A percentile compares a stretch with the other conserved stretches of the same genome.
These are phyloP conservation scores for Hypsibius dujardini DNA, from an alignment of 1,140 invertebrate genomes.

Conservation along the genomic window DNA sequence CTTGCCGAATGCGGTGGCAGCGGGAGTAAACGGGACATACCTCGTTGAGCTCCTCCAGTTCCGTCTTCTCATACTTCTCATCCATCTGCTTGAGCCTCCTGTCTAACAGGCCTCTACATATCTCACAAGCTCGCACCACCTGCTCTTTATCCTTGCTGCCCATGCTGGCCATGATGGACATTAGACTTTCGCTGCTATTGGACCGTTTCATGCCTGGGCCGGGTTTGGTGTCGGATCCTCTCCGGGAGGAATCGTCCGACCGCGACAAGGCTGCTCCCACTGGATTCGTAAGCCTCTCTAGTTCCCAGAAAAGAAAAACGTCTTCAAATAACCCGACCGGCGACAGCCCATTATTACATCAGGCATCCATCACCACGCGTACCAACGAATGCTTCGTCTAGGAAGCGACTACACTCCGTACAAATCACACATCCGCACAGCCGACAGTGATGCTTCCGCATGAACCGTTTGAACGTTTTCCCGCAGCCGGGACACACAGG, in stretches of 20 bases:
- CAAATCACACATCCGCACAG: conserved; percentile 90
- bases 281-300: conserved; percentile 44
- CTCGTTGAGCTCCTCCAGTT: conserved; percentile 62
- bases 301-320: conserved; percentile 23
- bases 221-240: neutral
- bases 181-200: conserved; percentile 30
- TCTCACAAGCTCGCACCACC: conserved; percentile 56
- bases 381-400: conserved; percentile 65
- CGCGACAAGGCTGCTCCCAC: conserved; percentile 22
- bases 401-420: conserved; percentile 71
- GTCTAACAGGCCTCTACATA: conserved; percentile 63
- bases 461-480: conserved; percentile 61
- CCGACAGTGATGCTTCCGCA: conserved; percentile 83
- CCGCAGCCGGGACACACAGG: conserved; percentile 77
- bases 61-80: conserved; percentile 54
- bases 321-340: conserved; percentile 19
- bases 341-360: too few relatives aligned
- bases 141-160: conserved; percentile 41
- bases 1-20: too few relatives aligned
- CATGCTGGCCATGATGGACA: conserved; percentile 35
- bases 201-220: conserved; percentile 12
- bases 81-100: conserved; percentile 58
- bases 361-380: conserved; percentile 29
- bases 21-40: conserved; percentile 22
- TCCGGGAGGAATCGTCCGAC: neutral